Evolutionary conservation across 2,888 invertebrate species (phyloP).

Genomic region (Drosophila imparisetae): DNA sequence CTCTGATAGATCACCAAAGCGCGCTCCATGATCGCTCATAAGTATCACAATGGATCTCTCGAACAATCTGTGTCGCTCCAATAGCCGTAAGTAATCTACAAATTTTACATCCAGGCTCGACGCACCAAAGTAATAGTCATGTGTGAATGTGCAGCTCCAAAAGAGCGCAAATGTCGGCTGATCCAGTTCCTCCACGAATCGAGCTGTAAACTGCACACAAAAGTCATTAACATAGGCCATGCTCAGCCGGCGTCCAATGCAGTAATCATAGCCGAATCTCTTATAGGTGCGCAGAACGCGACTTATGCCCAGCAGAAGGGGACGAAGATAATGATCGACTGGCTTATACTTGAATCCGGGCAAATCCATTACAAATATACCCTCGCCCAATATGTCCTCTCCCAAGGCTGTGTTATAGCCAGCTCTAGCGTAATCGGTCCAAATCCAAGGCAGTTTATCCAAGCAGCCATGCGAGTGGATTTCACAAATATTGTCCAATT

Average conservation of each 20-base stretch:
- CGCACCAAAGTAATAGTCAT: slow-evolving; percentile 87
- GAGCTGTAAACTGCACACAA: slow-evolving; percentile 87
- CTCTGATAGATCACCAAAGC: slow-evolving; percentile 88
- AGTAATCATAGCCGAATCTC: slow-evolving; percentile 82
- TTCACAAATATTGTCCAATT: not conserved
- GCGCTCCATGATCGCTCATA: slow-evolving; percentile 90
- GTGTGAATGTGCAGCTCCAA: slow-evolving; percentile 90
- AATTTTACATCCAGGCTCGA: slow-evolving; percentile 88
- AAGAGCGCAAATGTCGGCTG: slow-evolving; percentile 89
- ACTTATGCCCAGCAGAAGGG: slow-evolving; percentile 88
- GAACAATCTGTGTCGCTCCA: slow-evolving; percentile 86
- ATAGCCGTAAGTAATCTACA: slow-evolving; percentile 86
- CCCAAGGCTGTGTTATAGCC: slow-evolving; percentile 91
- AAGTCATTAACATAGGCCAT: slow-evolving; percentile 88
- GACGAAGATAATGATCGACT: slow-evolving; percentile 91
- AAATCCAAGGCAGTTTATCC: slow-evolving; percentile 89
- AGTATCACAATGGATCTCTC: slow-evolving; percentile 89
- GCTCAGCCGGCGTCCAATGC: slow-evolving; percentile 86
- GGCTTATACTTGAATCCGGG: slow-evolving; percentile 87
- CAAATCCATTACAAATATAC: not conserved
- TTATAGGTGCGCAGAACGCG: slow-evolving; percentile 69
- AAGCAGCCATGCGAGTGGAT: slow-evolving; percentile 85
- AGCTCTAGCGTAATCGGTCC: slow-evolving; percentile 88
- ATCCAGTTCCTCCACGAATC: slow-evolving; percentile 85
- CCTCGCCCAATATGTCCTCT: slow-evolving; percentile 87